phyloP scores from a whole-genome alignment of 2,797 vertebrate genomes.

The Erpetoichthys calabaricus region DNA sequence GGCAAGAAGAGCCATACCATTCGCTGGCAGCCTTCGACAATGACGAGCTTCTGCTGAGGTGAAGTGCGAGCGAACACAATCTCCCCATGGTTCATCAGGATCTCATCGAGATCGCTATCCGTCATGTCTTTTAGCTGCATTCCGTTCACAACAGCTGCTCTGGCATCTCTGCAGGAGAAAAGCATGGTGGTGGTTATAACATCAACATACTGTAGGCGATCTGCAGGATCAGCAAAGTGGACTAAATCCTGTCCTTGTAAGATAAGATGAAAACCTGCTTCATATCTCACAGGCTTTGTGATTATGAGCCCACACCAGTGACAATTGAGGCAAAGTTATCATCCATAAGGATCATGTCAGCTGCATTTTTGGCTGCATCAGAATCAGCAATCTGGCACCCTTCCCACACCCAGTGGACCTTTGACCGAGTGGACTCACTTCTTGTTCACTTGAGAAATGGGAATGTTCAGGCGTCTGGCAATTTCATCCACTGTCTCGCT shows the following conservation, averaged over 20 bases:
- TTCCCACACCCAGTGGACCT: accelerated
- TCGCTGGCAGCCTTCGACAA: constrained; percentile 59
- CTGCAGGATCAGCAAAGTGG: no score
- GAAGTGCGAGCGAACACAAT: constrained; percentile 57
- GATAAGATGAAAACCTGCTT: no score
- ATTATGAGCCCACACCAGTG: constrained; percentile 24
- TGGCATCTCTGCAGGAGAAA: constrained; percentile 37
- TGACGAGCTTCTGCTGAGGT: constrained; percentile 27
- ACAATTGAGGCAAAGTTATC: constrained; percentile 66
- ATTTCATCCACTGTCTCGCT: constrained; percentile 53
- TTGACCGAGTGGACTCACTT: constrained; percentile 23
- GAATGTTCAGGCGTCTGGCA: constrained; percentile 45
- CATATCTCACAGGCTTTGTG: no score
- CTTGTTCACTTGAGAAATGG: constrained; percentile 47
- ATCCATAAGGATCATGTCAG: constrained; percentile 59
- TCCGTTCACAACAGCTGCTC: constrained; percentile 49
- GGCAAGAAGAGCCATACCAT: constrained; percentile 31
- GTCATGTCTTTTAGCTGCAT: constrained; percentile 56
- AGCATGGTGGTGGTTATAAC: neutral
- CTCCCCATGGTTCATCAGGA: constrained; percentile 41
- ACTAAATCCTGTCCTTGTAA: no score
- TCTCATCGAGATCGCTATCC: constrained; percentile 40
- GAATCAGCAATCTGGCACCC: constrained; percentile 38
- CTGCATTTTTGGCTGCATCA: constrained; percentile 56
- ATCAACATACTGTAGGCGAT: no score